Conservation (phyloP, 2,797 vertebrate species). For the Podargus strigoides region DNA sequence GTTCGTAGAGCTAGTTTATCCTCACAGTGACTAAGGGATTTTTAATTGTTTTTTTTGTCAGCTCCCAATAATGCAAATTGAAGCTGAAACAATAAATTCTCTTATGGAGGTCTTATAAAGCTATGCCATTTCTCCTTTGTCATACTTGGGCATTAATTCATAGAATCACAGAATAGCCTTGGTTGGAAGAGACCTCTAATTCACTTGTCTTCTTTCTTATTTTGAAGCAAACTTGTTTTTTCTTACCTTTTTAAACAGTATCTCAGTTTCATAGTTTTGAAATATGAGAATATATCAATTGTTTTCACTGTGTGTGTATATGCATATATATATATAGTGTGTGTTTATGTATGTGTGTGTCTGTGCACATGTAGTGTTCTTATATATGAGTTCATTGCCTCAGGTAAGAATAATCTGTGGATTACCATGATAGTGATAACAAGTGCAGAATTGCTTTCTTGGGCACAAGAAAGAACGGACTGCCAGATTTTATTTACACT, state of each 20-base stretch:
- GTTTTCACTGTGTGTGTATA: background rate
- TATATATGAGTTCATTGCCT: background rate
- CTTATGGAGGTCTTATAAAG: background rate
- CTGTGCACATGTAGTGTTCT: fast-evolving
- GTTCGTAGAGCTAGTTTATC: background rate
- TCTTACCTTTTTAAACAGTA: background rate
- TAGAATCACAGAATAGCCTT: no score
- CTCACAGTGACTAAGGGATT: background rate
- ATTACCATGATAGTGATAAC: background rate
- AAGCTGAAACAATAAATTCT: background rate
- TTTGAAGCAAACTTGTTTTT: background rate
- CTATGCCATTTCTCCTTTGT: background rate
- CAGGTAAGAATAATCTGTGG: background rate
- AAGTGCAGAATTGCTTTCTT: background rate
- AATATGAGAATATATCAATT: background rate
- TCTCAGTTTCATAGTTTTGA: background rate
- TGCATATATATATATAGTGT: no score
- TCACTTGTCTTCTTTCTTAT: background rate
- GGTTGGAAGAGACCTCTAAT: no score
- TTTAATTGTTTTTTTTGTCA: background rate
- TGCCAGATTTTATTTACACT: background rate
- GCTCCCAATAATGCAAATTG: background rate
- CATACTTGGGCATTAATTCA: background rate
- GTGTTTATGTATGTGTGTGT: background rate
- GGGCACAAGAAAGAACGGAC: background rate